Evolutionary conservation across 2,797 vertebrate genomes (phyloP), one percentile per base, ranked within the genome.

Genomic region (Ataeniobius toweri): DNA sequence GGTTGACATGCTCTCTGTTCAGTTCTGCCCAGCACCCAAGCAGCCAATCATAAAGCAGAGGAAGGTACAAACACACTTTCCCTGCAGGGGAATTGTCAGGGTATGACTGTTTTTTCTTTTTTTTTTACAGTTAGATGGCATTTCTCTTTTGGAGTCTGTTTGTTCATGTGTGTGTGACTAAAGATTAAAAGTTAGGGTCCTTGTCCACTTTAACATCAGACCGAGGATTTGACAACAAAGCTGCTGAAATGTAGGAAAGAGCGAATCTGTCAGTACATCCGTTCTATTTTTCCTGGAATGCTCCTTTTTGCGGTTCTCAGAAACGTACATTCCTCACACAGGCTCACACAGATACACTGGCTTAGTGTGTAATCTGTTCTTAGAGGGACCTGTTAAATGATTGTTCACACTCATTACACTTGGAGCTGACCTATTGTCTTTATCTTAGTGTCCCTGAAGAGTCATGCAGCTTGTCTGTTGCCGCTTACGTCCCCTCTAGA

Each of bases 11-110:
- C 88, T 92, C 80, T 74, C 89, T 93, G 83, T 94, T 74, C 89
- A 93, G 83, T 95, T 94, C 94, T 96, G 94, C 95, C 94, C 93
- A 71, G 94, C 93, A 96, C 94, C 95, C 92, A 88, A 88, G 41
- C 91, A 89, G 91, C 95, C 95, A 96, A 95, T 96, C 93, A 85
- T 84, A 84, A 89, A 86, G 89, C 89, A 89, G 90, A 78, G 78
- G 71, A 73, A 80, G 80, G 72, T 82, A 86, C 84, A 89, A 85
- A 89, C 85, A 82, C 83, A 71, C 84, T 86, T 86, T 88, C 81
- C 75, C 86, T 89, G 89, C 85, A 87, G 90, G 76, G 70, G 78
- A 76, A 80, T 77, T 76, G 36, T 81, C 77, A 76, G 31, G 65
- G 82, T 86, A 82, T 22, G 7, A 77, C 73, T 50, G 18, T 31